A percentile compares a stretch with the other conserved stretches of the same genome.
phyloP scores from a whole-genome alignment of 2,113 vertebrate species.

The Tachysurus vachellii region DNA sequence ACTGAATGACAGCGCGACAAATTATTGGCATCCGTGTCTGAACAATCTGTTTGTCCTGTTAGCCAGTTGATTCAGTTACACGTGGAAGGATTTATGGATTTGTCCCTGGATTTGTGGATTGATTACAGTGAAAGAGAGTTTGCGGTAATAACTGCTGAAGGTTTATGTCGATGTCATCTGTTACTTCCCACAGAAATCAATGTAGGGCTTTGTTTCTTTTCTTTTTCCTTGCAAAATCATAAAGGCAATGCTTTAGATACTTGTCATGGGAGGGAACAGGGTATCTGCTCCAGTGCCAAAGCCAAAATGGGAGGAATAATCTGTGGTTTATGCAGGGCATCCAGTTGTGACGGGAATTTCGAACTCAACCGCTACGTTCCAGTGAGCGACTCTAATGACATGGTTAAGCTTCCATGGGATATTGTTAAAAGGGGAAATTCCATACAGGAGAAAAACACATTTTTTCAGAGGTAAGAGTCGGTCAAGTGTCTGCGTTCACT shows the following conservation, averaged over 20 bases:
- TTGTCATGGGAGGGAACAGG: not conserved
- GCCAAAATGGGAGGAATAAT: constrained; percentile 35
- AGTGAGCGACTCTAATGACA: constrained; percentile 36
- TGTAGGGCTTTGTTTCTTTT: not conserved
- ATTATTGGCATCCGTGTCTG: not conserved
- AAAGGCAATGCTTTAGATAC: not conserved
- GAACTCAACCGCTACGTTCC: constrained; percentile 44
- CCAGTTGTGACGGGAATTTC: constrained; percentile 47
- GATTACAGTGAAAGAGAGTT: not conserved
- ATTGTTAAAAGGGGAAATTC: constrained; percentile 47
- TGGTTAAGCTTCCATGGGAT: constrained; percentile 46
- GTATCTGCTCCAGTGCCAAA: constrained; percentile 23
- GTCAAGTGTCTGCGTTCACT: constrained; percentile 37
- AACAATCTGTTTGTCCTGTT: not conserved
- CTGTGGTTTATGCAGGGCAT: constrained; percentile 39
- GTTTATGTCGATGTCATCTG: not conserved
- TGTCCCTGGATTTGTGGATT: not conserved
- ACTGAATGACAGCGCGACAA: not conserved
- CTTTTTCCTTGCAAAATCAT: not conserved
- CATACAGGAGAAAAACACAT: constrained; percentile 23
- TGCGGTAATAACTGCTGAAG: not conserved
- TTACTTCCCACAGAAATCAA: constrained; percentile 29
- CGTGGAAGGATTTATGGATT: constrained; percentile 6
- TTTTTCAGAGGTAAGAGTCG: constrained; percentile 16
- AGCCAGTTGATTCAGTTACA: not conserved